These are phyloP conservation scores for Leptura quadrifasciata DNA, from an alignment of 2,888 invertebrate species.

Conservation along the genomic window DNA sequence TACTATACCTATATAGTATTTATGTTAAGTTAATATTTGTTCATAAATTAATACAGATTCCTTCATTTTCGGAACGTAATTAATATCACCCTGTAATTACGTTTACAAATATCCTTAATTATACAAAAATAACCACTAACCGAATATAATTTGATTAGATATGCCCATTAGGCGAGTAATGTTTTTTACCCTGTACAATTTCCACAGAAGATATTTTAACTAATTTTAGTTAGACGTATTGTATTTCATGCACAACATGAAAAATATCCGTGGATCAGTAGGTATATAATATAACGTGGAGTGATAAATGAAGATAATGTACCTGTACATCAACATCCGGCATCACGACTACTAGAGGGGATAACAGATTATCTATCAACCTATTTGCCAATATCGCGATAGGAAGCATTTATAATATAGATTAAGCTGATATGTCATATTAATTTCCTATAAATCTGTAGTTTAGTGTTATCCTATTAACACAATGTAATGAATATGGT, in stretches of 20 bases:
- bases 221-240: no score
- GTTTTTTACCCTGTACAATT: no score
- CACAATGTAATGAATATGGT: background rate
- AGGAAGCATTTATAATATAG: constrained; percentile 33
- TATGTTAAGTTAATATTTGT: no score
- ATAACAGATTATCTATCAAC: constrained; percentile 41
- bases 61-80: no score
- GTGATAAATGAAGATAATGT: constrained; percentile 49
- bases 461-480: background rate
- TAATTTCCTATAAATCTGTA: background rate
- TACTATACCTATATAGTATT: no score
- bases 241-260: background rate
- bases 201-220: no score
- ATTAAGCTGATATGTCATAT: constrained; percentile 25
- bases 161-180: no score
- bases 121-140: no score
- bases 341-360: constrained; percentile 17
- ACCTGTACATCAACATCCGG: constrained; percentile 41
- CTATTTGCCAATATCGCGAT: constrained; percentile 42
- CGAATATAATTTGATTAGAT: no score
- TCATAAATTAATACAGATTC: no score
- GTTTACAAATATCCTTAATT: no score
- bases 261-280: background rate
- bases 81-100: no score
- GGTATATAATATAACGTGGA: background rate